Evolutionary conservation across 2,113 vertebrate genomes (phyloP).

Genomic region (Caloenas nicobarica): DNA sequence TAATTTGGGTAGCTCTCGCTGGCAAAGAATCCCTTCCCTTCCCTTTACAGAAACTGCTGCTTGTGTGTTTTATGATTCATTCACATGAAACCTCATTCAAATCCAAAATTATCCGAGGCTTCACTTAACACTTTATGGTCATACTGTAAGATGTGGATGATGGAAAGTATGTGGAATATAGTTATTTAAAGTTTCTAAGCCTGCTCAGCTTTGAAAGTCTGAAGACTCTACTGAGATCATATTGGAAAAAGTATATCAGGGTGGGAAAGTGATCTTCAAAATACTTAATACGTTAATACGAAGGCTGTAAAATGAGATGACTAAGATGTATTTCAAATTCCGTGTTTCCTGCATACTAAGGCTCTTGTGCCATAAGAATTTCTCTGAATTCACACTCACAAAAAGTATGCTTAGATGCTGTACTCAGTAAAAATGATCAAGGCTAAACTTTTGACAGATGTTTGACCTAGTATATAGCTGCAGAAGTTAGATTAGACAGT

Average conservation of each 20-base stretch:
- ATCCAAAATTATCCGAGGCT: slow-evolving; percentile 14
- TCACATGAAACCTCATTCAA: slow-evolving; percentile 24
- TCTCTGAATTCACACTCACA: background rate
- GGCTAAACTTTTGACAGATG: background rate
- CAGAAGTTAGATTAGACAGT: background rate
- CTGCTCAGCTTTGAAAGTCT: background rate
- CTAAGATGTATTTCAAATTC: background rate
- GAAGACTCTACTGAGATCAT: background rate
- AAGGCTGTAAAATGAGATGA: background rate
- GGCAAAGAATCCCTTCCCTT: background rate
- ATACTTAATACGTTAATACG: background rate
- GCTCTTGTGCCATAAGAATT: background rate
- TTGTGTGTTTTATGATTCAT: slow-evolving; percentile 41
- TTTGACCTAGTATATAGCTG: background rate
- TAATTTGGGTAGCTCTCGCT: background rate
- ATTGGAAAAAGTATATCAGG: background rate
- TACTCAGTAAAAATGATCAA: background rate
- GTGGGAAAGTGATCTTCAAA: background rate
- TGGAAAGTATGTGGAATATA: slow-evolving; percentile 28
- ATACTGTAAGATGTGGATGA: background rate
- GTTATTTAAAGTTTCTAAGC: slow-evolving; percentile 13
- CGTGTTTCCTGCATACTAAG: background rate
- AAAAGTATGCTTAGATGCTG: background rate
- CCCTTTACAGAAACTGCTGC: background rate
- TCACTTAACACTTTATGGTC: slow-evolving; percentile 18